Evolutionary conservation across 2,888 invertebrate species (phyloP), one percentile per base, ranked within the genome.

Genomic region (Sylvicola cinctus): DNA sequence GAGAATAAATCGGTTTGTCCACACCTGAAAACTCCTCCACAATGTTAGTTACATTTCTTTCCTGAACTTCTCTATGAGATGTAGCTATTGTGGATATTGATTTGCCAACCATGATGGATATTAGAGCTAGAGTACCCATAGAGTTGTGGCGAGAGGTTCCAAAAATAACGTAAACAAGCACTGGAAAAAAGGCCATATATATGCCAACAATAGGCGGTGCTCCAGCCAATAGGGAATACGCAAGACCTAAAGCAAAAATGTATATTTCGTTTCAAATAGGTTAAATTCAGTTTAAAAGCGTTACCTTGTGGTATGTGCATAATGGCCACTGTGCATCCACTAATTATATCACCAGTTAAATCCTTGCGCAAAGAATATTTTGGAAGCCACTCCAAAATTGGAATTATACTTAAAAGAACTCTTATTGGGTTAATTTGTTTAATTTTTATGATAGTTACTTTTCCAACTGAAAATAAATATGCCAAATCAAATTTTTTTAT

Each of bases 181-280:
- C 81, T 0, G 90, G 87, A 57, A 91, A 88, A 59, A 91, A 88
- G 0, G 88, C 90, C 69, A 85, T 84, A 55, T 88, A 87, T 16
- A 81, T 66, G 2, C 81, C 80, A 20, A 74, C 65, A 11, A 80
- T 70, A 0, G 80, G 76, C 1, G 75, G 73, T 1, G 78, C 70
- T 45, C 74, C 72, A 1, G 75, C 77, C 27, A 81, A 53, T 31
- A 80, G 55, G 1, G 76, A 77, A 54, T 80, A 81, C 0, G 77
- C 80, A 75, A 81, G 76, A 36, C 77, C n/a, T n/a, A n/a, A n/a
- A n/a, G n/a, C n/a, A n/a, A n/a, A n/a, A n/a, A n/a, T n/a, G n/a
- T n/a, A n/a, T n/a, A n/a, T n/a, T n/a, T n/a, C n/a, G n/a, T n/a
- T n/a, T n/a, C n/a, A 33, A 29, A 33, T 32, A 33, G n/a, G 8